Base-by-base conservation (phyloP, 2,797 vertebrate species). In the Amblyraja radiata region DNA sequence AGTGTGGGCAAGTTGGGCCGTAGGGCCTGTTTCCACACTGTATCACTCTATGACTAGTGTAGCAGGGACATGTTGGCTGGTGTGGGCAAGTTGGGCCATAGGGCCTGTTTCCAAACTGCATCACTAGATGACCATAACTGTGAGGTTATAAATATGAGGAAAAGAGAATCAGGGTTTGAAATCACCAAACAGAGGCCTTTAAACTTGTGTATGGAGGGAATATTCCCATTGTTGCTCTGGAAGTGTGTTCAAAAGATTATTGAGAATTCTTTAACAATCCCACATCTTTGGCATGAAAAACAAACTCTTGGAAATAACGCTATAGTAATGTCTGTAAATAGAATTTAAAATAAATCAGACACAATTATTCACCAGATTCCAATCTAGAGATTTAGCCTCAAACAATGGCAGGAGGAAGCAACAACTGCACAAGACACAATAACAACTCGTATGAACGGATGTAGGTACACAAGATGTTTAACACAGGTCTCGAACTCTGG, bases 401-500 rank as follows among this genome's bases (percentile, higher is more conserved):
- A 88, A 88, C 84, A 88, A 88, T 65, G 21, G 1, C 14, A 65
- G 32, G 58, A 88, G 84, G 84, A 88, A 88, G 58, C 25, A 61
- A 88, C n/a, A 65, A 1, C 14, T 32, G 28, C 28, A 65, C n/a
- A 16, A 88, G 84, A 88, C 84, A 88, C 84, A 88, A 88, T 88
- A 88, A 32, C 28, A 16, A 65, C 28, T 88, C 18, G 21, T 14
- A 18, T 88, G 61, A 88, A 88, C 84, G 84, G 84, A 88, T 65
- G 54, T 65, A 2, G n/a, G 28, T 32, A 13, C 84, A 65, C 61
- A 32, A 65, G n/a, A 58, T 88, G 84, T 2, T 88, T 65, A 18
- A 32, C 63, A 16, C 61, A 88, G n/a, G 14, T n/a, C 32, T 9
- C 14, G n/a, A 32, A 88, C 84, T 88, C 61, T 18, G 16, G n/a